Evolutionary conservation across 37 sponge, comb jelly and placozoan genomes (phyloP).

Genomic region (Haliclona indistincta): DNA sequence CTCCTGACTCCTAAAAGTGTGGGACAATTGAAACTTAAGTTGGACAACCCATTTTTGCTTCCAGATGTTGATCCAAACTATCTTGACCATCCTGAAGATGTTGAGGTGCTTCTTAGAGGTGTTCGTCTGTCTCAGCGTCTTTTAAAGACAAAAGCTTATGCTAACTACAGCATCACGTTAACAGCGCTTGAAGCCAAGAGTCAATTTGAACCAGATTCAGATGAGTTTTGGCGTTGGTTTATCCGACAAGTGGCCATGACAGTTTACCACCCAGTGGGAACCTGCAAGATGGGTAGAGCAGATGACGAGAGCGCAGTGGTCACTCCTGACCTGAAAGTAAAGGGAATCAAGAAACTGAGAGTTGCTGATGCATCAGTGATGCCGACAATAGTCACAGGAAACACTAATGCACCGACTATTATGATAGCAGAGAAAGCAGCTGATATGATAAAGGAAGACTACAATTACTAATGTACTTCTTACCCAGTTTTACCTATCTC

Average conservation of each 20-base stretch:
- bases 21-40: constrained; percentile 57
- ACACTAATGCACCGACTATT: constrained; percentile 66
- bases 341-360: constrained; percentile 60
- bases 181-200: background rate
- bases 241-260: constrained; percentile 55
- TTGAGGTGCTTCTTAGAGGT: constrained; percentile 52
- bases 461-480: too few species aligned
- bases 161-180: background rate
- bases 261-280: constrained; percentile 71
- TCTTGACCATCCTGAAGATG: constrained; percentile 52
- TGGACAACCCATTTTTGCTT: constrained; percentile 27
- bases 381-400: constrained; percentile 72
- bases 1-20: constrained; percentile 66
- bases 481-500: too few species aligned
- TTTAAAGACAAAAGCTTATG: constrained; percentile 42
- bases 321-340: constrained; percentile 64
- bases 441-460: constrained; percentile 80
- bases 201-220: constrained; percentile 43
- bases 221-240: constrained; percentile 70
- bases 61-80: constrained; percentile 84
- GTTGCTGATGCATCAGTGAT: constrained; percentile 93
- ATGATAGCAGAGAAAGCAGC: constrained; percentile 93
- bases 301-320: constrained; percentile 71
- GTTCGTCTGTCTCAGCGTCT: constrained; percentile 53
- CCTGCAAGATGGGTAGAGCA: constrained; percentile 79